A percentile compares a stretch with the other conserved stretches of the same genome.
Conservation (phyloP, 2,888 invertebrate genomes). For the Rhagonycha lutea region DNA sequence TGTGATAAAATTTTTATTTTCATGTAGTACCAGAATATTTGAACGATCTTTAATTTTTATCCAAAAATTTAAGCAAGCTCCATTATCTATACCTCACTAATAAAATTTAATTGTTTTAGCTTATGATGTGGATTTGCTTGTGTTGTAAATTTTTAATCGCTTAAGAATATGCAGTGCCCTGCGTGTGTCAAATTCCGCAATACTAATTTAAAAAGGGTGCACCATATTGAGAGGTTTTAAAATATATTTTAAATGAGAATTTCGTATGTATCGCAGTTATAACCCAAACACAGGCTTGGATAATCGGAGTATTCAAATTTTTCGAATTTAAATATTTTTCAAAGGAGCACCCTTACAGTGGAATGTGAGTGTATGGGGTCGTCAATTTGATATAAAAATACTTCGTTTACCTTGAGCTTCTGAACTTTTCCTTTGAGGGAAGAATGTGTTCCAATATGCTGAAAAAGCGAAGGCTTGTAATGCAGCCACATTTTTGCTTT, state of each 20-base stretch:
- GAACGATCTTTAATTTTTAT: too few species aligned
- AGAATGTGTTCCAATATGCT: slow-evolving; percentile 94
- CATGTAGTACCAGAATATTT: too few species aligned
- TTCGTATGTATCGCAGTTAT: neutral
- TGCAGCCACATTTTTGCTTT: slow-evolving; percentile 81
- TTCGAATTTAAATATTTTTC: neutral
- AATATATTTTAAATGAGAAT: neutral
- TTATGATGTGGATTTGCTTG: neutral
- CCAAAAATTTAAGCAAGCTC: too few species aligned
- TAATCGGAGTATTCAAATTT: neutral
- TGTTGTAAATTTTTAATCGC: too few species aligned
- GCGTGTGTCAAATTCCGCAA: neutral
- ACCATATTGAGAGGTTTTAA: too few species aligned
- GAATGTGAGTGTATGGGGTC: neutral
- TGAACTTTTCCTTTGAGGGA: slow-evolving; percentile 96
- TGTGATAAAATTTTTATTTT: too few species aligned
- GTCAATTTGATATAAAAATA: neutral
- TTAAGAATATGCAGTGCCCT: neutral
- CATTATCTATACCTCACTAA: neutral
- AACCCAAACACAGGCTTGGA: neutral
- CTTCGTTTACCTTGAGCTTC: slow-evolving; percentile 76
- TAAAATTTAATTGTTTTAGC: neutral
- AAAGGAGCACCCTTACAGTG: neutral
- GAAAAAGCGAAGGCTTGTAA: slow-evolving; percentile 89
- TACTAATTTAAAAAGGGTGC: neutral